phyloP scores from a whole-genome alignment of 2,888 invertebrate genomes.

The Melanostoma mellinum region DNA sequence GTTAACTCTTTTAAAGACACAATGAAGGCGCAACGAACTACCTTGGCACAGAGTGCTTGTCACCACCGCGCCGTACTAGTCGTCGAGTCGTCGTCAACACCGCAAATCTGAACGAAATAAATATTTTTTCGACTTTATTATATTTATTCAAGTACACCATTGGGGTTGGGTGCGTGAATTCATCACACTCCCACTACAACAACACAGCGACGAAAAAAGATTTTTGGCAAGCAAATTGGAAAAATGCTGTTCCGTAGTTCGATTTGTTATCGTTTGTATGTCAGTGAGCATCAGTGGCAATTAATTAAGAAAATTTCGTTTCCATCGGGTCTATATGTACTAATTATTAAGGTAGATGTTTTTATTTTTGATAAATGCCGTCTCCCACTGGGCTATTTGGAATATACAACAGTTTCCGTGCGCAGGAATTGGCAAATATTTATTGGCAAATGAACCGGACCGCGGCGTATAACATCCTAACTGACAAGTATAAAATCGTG shows the following conservation, averaged over 20 bases:
- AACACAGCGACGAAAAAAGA: slow-evolving; percentile 3
- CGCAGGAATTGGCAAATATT: slow-evolving; percentile 32
- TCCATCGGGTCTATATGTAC: slow-evolving; percentile 34
- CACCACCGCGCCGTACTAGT: slow-evolving; percentile 13
- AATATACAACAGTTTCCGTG: slow-evolving; percentile 44
- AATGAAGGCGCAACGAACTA: slow-evolving; percentile 35
- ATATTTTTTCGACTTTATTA: slow-evolving; percentile 42
- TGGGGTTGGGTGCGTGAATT: slow-evolving; percentile 49
- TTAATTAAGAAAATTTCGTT: slow-evolving; percentile 60
- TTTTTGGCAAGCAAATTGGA: slow-evolving; percentile 52
- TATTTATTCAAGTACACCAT: slow-evolving; percentile 41
- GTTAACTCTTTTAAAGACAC: slow-evolving; percentile 25
- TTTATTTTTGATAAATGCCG: slow-evolving; percentile 33
- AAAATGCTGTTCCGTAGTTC: slow-evolving; percentile 45
- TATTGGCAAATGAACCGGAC: slow-evolving; percentile 31
- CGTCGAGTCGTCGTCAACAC: slow-evolving; percentile 35
- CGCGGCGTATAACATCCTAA: slow-evolving; percentile 33
- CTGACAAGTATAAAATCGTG: slow-evolving; percentile 53
- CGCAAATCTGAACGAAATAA: slow-evolving; percentile 44
- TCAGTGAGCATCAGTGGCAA: slow-evolving; percentile 57
- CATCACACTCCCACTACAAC: slow-evolving; percentile 17
- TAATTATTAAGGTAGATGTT: slow-evolving; percentile 31
- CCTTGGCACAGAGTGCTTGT: slow-evolving; percentile 59
- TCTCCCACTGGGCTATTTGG: slow-evolving; percentile 13
- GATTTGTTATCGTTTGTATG: slow-evolving; percentile 59